phyloP scores from a whole-genome alignment of 2,888 invertebrate genomes.

The Brachyptera putata region DNA sequence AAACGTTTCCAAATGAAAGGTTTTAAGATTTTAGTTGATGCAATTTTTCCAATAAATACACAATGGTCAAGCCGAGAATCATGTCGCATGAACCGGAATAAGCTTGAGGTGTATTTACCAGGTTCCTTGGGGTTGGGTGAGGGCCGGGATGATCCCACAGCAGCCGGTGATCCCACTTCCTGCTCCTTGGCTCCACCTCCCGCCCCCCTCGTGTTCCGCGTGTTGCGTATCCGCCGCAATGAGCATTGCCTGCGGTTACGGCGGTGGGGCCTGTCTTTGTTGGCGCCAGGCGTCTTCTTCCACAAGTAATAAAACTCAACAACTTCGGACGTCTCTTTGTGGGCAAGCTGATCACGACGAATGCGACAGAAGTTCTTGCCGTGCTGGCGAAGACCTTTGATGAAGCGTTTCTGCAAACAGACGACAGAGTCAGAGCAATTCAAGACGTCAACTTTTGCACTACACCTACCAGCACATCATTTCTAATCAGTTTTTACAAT shows the following conservation, averaged over 20 bases:
- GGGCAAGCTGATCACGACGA: slow-evolving; percentile 90
- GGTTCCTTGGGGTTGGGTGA: slow-evolving; percentile 41
- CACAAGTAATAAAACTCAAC: slow-evolving; percentile 96
- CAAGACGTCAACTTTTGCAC: no score
- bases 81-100: no score
- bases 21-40: no score
- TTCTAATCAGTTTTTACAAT: no score
- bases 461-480: no score
- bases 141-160: slow-evolving; percentile 39
- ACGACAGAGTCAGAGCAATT: not conserved
- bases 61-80: no score
- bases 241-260: slow-evolving; percentile 78
- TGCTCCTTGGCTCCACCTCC: slow-evolving; percentile 51
- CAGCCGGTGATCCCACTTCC: slow-evolving; percentile 31
- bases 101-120: no score
- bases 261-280: slow-evolving; percentile 91
- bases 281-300: slow-evolving; percentile 99
- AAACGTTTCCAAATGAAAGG: no score
- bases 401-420: slow-evolving; percentile 76
- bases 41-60: no score
- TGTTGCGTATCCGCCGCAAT: slow-evolving; percentile 80
- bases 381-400: slow-evolving; percentile 95
- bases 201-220: slow-evolving; percentile 76
- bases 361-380: slow-evolving; percentile 99
- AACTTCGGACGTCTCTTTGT: slow-evolving; percentile 96